Conservation (phyloP, 1,140 invertebrate genomes). For the Thrips palmi region DNA sequence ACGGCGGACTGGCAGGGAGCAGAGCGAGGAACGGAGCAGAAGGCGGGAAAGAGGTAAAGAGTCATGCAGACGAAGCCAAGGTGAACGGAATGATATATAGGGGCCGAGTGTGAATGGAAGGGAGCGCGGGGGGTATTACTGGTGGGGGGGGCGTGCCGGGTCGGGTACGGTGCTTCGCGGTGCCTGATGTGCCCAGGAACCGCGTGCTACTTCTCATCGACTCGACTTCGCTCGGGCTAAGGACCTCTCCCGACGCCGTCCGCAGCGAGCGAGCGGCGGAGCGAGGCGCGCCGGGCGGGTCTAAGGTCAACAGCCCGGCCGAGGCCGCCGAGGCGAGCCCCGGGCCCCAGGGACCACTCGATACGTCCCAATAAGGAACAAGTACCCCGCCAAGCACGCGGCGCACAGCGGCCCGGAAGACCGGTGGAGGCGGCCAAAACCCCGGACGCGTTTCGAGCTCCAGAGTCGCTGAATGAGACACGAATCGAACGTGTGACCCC, state of each 20-base stretch:
- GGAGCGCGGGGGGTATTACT: no score
- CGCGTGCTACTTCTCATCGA: constrained; percentile 1
- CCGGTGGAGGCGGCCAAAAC: no score
- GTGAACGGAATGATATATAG: background rate
- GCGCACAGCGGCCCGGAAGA: no score
- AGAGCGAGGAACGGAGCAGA: constrained; percentile 5
- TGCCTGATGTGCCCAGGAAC: background rate
- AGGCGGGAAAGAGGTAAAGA: constrained; percentile 2
- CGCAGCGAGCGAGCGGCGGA: background rate
- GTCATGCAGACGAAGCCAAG: background rate
- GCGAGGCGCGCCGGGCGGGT: background rate
- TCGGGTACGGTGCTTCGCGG: background rate
- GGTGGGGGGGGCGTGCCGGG: no score
- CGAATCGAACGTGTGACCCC: no score
- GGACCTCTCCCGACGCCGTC: background rate
- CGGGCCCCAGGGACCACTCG: no score
- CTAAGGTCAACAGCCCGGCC: background rate
- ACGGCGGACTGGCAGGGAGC: constrained; percentile 4
- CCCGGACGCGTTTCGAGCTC: no score
- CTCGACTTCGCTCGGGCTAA: no score
- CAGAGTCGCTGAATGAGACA: no score
- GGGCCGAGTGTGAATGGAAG: background rate
- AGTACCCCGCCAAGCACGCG: no score
- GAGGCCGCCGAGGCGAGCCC: no score
- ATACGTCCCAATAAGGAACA: no score